Base-by-base conservation (phyloP, 2,113 vertebrate genomes). In the Pelmatolapia mariae region DNA sequence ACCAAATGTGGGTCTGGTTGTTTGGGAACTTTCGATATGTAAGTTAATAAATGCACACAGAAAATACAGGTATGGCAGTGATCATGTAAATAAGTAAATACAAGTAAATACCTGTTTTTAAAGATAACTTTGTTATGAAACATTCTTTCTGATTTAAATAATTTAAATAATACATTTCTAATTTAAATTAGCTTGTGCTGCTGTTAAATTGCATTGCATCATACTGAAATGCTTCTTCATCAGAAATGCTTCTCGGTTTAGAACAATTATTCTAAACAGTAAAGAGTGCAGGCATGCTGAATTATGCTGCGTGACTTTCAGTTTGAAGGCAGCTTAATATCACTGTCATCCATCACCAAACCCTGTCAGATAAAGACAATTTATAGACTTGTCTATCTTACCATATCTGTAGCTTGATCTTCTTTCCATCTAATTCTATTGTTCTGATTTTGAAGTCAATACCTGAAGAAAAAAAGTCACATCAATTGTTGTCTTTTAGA, bases 401-500 rank as follows among this genome's bases (percentile, higher is more conserved):
- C 98, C 98, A 99, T 94, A 99, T 99, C 95, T 99, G 98, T 84
- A 99, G 97, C 68, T 99, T 99, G 87, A 99, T 99, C 87, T 98
- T 98, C 96, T 99, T 99, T 45, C 98, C 98, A 84, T 99, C 98
- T 8, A 99, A 97, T 91, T 99, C 98, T 95, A 99, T 98, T 22
- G 98, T 99, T 89, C 98, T 95, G 61, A 99, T 99, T 96, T 99
- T 99, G 95, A 99, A 99, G 92, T 99, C 99, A 86, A 99, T 99
- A 84, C 99, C 99, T 99, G 90, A n/a, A 89, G 50, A 9, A 22
- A 59, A 22, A 22, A 59, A 76, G 54, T 81, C 19, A 88, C 2
- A 36, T 78, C 12, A 22, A 15, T 19, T 76, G 38, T 26, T 73
- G 71, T 5, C 15, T 47, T 22, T 19, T 29, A 10, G 1, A 78